phyloP scores from a whole-genome alignment of 2,888 invertebrate genomes.

The Nemotelus pantherinus region DNA sequence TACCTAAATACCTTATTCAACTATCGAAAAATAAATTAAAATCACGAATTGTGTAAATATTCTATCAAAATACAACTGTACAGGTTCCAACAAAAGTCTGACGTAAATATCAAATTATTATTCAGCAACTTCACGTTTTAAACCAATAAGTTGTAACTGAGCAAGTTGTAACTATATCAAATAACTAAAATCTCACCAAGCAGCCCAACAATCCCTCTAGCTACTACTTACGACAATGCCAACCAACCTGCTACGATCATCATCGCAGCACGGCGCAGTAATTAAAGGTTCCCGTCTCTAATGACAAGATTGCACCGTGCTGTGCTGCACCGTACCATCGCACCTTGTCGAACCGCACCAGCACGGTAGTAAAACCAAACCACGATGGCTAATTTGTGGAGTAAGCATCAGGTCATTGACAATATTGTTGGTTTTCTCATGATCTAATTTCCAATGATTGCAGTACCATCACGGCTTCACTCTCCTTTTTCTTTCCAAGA shows the following conservation, averaged over 20 bases:
- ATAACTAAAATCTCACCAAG: background rate
- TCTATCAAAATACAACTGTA: too few species aligned
- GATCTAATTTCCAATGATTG: constrained; percentile 21
- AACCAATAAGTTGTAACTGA: constrained; percentile 9
- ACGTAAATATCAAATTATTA: too few species aligned
- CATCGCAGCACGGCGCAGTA: constrained; percentile 19
- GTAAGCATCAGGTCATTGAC: background rate
- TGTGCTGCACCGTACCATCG: constrained; percentile 17
- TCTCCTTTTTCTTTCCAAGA: too few species aligned
- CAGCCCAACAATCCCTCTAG: background rate
- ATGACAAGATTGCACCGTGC: background rate
- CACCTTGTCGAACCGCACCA: background rate
- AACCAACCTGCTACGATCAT: constrained; percentile 27
- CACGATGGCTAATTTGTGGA: constrained; percentile 16
- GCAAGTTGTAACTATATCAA: background rate
- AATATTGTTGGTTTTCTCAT: constrained; percentile 23
- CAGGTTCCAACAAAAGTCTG: too few species aligned
- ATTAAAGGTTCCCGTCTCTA: constrained; percentile 18
- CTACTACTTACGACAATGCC: background rate
- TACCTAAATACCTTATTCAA: too few species aligned
- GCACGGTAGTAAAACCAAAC: background rate
- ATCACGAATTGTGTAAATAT: too few species aligned
- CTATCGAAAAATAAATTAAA: too few species aligned
- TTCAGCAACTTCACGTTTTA: background rate
- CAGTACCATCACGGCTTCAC: background rate